phyloP scores from a whole-genome alignment of 2,797 vertebrate species.

The Percopsis omiscomaycus region DNA sequence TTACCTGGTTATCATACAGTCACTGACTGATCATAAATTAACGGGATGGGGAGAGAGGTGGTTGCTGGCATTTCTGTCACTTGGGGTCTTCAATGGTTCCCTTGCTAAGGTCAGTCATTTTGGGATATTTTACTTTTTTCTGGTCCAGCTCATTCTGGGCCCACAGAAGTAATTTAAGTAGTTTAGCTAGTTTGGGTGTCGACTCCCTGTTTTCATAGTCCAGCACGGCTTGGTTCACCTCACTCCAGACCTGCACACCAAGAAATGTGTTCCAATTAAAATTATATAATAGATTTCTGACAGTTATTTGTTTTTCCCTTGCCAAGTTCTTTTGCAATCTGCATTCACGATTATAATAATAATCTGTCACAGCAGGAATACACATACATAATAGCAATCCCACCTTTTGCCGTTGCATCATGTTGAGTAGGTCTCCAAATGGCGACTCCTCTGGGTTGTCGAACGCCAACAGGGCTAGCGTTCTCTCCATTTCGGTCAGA shows the following conservation, averaged over 20 bases:
- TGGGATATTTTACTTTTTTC: conserved; percentile 98
- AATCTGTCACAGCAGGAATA: neutral
- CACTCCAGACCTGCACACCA: conserved; percentile 90
- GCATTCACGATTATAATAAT: neutral
- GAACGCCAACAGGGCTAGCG: conserved; percentile 91
- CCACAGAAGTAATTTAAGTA: conserved; percentile 94
- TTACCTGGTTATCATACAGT: conserved; percentile 76
- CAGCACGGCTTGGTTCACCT: conserved; percentile 95
- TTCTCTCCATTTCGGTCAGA: conserved; percentile 96
- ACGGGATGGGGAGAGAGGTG: conserved; percentile 49
- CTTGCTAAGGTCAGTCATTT: conserved; percentile 98
- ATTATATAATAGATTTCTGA: neutral
- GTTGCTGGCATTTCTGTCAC: conserved; percentile 71
- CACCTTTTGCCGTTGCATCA: conserved; percentile 97
- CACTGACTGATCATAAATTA: conserved; percentile 80
- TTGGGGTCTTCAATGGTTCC: conserved; percentile 95
- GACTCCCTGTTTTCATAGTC: conserved; percentile 96
- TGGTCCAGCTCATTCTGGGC: conserved; percentile 97
- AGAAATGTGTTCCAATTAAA: neutral
- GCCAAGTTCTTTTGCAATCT: neutral
- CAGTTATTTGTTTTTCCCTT: neutral
- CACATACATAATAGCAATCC: neutral
- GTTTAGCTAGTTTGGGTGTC: conserved; percentile 94
- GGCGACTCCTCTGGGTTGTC: conserved; percentile 96
- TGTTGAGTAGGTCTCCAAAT: conserved; percentile 95